Conservation (phyloP, 1,140 invertebrate species). For the Triops longicaudatus region DNA sequence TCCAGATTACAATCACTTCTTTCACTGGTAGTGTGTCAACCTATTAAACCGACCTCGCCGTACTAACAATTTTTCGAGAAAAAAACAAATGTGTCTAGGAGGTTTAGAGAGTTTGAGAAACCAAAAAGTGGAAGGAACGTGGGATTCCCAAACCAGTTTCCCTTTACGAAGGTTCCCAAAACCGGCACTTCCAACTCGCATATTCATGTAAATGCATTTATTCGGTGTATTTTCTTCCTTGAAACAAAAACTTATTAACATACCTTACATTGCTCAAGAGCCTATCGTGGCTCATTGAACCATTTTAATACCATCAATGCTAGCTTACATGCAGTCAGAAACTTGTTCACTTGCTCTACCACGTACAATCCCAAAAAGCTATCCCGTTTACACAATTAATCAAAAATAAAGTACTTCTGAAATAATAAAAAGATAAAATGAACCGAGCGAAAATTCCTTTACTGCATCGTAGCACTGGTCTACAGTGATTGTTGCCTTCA, state of each 20-base stretch:
- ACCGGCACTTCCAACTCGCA: background rate
- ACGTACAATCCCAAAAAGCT: background rate
- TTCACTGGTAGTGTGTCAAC: background rate
- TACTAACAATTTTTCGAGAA: background rate
- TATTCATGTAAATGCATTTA: background rate
- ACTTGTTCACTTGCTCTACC: no score
- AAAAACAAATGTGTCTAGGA: background rate
- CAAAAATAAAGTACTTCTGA: background rate
- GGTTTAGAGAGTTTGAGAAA: background rate
- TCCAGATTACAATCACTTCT: conserved; percentile 11
- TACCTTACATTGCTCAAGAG: background rate
- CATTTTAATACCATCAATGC: no score
- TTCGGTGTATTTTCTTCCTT: background rate
- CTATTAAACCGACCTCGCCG: background rate
- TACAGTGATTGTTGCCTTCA: no score
- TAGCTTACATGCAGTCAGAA: no score
- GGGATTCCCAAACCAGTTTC: conserved; percentile 11
- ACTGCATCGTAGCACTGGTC: no score
- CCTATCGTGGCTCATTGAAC: background rate
- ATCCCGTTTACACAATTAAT: background rate
- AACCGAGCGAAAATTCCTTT: no score
- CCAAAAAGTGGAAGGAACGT: background rate
- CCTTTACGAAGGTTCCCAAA: background rate
- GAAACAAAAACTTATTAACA: background rate
- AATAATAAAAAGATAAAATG: no score